Base-by-base conservation (phyloP, 2,797 vertebrate genomes). In the Phoxinus dragarum region DNA sequence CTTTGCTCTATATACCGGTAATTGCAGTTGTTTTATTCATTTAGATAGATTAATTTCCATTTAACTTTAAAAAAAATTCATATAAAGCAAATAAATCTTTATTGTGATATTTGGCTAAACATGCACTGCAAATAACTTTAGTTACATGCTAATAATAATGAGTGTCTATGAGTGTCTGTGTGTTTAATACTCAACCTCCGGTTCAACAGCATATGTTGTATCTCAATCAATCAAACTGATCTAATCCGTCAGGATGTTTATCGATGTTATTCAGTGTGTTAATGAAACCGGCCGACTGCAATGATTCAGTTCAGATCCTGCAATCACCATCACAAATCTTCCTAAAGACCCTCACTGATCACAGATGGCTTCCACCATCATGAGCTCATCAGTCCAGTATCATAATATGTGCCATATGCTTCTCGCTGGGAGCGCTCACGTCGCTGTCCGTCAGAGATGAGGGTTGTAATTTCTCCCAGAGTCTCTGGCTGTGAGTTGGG, bases 311-410 rank as follows among this genome's bases (percentile, higher is more conserved):
- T 74, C 1, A 27, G 19, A 31, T 21, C 44, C 66, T 69, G 54
- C 75, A 61, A 61, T 59, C 75, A 6, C 89, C 86, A 87, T 92
- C 88, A 89, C 87, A 88, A 78, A 64, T 74, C 61, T 68, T 76
- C 23, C 52, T 68, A 23, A 74, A 74, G 38, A 31, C 23, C 44
- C 38, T 52, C 90, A 91, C 89, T 86, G 88, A 87, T 89, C 76
- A 11, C 82, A 86, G 84, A 73, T 36, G 61, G 79, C 69, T 80
- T 75, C 19, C 74, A 5, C 69, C 72, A 40, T n/a, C 68, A 76
- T 54, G 56, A 68, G 52, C 83, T 52, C 78, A 80, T 68, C 78
- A 52, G 44, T 47, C 44, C 78, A 67, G 78, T 17, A 21, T 42
- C n/a, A 9, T 82, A 47, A 82, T 74, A 82, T 34, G 54, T 14